phyloP scores from a whole-genome alignment of 2,888 invertebrate species.

The Meganola albula region DNA sequence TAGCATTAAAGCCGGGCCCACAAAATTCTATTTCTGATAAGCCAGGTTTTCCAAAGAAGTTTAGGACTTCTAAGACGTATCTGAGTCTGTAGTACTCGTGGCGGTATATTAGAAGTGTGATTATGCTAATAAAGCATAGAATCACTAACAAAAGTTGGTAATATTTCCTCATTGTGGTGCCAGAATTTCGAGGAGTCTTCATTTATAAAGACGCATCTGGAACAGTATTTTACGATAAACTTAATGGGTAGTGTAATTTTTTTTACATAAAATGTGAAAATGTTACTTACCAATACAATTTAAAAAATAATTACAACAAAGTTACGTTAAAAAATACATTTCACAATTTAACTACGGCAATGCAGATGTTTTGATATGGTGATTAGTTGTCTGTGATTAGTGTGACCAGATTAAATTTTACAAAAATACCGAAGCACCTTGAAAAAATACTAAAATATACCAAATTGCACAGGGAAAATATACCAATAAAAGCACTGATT shows the following conservation, averaged over 20 bases:
- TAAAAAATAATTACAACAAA: too few relatives aligned
- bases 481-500: too few relatives aligned
- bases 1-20: slow-evolving; percentile 74
- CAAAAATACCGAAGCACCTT: slow-evolving; percentile 33
- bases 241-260: too few relatives aligned
- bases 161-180: slow-evolving; percentile 86
- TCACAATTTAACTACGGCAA: too few relatives aligned
- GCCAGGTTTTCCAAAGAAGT: slow-evolving; percentile 88
- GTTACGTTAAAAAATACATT: too few relatives aligned
- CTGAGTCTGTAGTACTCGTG: slow-evolving; percentile 90
- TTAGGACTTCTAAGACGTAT: slow-evolving; percentile 90
- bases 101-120: slow-evolving; percentile 87
- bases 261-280: too few relatives aligned
- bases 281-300: too few relatives aligned
- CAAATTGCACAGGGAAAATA: too few relatives aligned
- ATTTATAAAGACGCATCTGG: slow-evolving; percentile 49
- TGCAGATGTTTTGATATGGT: too few relatives aligned
- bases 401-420: too few relatives aligned
- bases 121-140: slow-evolving; percentile 83
- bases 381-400: too few relatives aligned
- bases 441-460: too few relatives aligned
- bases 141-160: slow-evolving; percentile 86
- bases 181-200: slow-evolving; percentile 60
- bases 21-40: slow-evolving; percentile 71
- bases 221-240: slow-evolving; percentile 13